These are phyloP conservation scores for Venustoraphidia nigricollis DNA, from an alignment of 2,888 invertebrate species.

Conservation along the genomic window DNA sequence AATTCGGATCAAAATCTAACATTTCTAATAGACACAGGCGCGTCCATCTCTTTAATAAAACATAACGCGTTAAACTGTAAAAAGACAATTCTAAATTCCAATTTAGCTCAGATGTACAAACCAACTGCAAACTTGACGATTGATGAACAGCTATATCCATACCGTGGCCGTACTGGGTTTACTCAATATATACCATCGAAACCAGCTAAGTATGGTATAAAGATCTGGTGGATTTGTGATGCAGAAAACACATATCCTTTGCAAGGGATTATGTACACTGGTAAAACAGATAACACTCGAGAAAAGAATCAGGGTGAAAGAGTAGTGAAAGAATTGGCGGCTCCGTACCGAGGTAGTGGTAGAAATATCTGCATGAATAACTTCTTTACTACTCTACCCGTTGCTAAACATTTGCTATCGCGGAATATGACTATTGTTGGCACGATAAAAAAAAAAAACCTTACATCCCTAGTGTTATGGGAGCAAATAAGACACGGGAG, in stretches of 20 bases:
- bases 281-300: constrained; percentile 10
- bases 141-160: too few relatives aligned
- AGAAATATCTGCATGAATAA: constrained; percentile 16
- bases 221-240: constrained; percentile 18
- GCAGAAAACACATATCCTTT: constrained; percentile 15
- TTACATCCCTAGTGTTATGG: constrained; percentile 12
- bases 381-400: constrained; percentile 14
- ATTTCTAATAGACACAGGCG: constrained; percentile 15
- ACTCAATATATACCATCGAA: too few relatives aligned
- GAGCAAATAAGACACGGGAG: constrained; percentile 7
- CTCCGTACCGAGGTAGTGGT: constrained; percentile 15
- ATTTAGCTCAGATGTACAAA: constrained; percentile 11
- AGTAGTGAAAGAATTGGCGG: constrained; percentile 17
- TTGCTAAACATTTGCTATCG: constrained; percentile 12
- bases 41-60: constrained; percentile 12
- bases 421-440: constrained; percentile 14
- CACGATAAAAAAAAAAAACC: constrained; percentile 12
- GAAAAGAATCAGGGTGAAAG: constrained; percentile 17
- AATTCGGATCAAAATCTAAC: too few relatives aligned
- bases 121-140: constrained; percentile 12
- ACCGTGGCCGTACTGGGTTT: too few relatives aligned
- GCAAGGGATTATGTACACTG: constrained; percentile 11
- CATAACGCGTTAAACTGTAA: constrained; percentile 1
- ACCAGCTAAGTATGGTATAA: constrained; percentile 17
- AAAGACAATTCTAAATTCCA: constrained; percentile 12